Evolutionary conservation across 1,140 invertebrate genomes (phyloP), one percentile per base, ranked within the genome.

Genomic region (Drosophila sp.): DNA sequence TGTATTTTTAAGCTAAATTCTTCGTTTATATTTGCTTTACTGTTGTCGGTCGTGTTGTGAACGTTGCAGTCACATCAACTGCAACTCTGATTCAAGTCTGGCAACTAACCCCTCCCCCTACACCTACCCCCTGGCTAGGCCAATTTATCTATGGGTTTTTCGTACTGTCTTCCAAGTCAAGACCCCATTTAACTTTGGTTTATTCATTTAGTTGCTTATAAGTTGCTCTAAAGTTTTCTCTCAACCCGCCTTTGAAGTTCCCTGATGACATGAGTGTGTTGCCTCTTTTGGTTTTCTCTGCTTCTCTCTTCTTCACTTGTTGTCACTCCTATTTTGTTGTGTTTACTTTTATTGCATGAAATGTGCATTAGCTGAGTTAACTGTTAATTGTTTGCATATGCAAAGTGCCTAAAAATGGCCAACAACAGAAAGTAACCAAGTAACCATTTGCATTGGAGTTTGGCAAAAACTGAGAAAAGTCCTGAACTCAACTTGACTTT

Each of bases 1-100:
- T 87, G 83, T 89, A 89, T 89, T 89, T 89, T 89, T 89, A 89
- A 89, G 83, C 83, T 89, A 89, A 89, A 89, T 83, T 89, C 83
- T 83, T 78, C 83, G 83, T 87, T 87, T 87, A 87, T 89, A 89
- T 89, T 89, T 89, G 76, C 76, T 50, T 59, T 89, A 73, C 69
- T 83, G 83, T 89, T 83, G 72, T 77, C 67, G 45, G 32, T 65
- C 21, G 40, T 79, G 72, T 79, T 72, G 70, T 72, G 48, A 41
- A 25, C 61, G 67, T 73, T 81, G 63, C 62, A 56, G 16, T 58
- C 66, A 46, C 78, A 70, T 32, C 29, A 27, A 63, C 56, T 50
- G 45, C 43, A 69, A 14, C 41, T 53, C 67, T 21, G 67, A 63
- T 62, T 63, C 61, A 34, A 51, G 46, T 36, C 48, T 36, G 16